phyloP scores from a whole-genome alignment of 2,797 vertebrate species.

The Phrynocephalus guinanensis region DNA sequence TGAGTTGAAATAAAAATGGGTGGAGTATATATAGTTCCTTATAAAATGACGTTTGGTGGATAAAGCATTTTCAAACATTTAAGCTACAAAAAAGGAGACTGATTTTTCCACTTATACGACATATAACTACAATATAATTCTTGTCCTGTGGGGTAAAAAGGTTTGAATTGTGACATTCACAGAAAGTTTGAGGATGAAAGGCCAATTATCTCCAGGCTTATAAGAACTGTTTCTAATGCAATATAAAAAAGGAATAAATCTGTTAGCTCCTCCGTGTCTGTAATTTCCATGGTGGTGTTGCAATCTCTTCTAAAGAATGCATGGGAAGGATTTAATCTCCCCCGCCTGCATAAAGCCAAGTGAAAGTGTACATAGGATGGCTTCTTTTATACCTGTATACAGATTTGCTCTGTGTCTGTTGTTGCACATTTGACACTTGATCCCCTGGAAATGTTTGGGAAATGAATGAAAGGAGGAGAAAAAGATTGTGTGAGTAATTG shows the following conservation, averaged over 20 bases:
- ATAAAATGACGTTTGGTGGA: neutral
- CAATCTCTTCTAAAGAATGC: slow-evolving; percentile 16
- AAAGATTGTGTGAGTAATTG: slow-evolving; percentile 28
- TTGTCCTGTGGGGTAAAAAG: neutral
- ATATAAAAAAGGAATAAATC: neutral
- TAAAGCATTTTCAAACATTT: slow-evolving; percentile 2
- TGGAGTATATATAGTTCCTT: neutral
- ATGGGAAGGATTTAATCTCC: slow-evolving; percentile 38
- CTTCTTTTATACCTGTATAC: slow-evolving; percentile 32
- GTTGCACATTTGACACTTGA: slow-evolving; percentile 21
- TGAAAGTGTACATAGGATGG: neutral
- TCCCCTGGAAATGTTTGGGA: slow-evolving; percentile 12
- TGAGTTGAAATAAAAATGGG: neutral
- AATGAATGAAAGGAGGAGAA: slow-evolving; percentile 2
- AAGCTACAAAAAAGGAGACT: neutral
- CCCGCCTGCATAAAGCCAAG: neutral
- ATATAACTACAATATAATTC: neutral
- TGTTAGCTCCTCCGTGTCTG: neutral
- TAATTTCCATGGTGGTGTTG: neutral
- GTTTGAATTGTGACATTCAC: neutral
- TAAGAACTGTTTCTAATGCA: neutral
- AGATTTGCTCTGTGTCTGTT: slow-evolving; percentile 36
- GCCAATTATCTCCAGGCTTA: neutral
- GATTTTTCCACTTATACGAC: neutral
- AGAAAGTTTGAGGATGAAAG: neutral